Evolutionary conservation across 1,140 invertebrate genomes (phyloP), one percentile per base, ranked within the genome.

Genomic region (Patella vulgata): DNA sequence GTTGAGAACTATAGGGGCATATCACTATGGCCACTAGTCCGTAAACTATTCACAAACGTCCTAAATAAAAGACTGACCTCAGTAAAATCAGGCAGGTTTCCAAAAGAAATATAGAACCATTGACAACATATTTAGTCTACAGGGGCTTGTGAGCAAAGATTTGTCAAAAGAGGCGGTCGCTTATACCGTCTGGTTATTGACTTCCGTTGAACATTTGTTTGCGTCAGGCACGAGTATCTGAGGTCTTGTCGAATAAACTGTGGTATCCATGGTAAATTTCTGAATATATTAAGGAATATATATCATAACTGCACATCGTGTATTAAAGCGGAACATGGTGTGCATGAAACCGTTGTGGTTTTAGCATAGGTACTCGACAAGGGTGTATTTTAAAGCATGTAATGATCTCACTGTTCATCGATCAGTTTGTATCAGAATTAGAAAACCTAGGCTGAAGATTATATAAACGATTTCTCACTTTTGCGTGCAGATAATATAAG

Each of bases 401-500:
- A 11, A 21, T 62, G 17, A 55, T 62, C 44, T 43, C 51, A 8
- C 28, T 54, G 39, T 62, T 55, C 55, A 25, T 62, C 9, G 47
- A 62, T 55, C 48, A 62, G 33, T 54, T 62, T 43, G 21, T 27
- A 36, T 3, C 52, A 23, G 12, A 27, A 17, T 36, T 62, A 8
- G 59, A 62, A 11, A 11, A 23, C 4, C 33, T 40, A 17, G 30
- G 23, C 42, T 39, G 21, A 28, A 8, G 21, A n/a, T 1, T 58
- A 48, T 31, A 23, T 52, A 9, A 42, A 52, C 6, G 5, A 58
- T 3, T 27, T 58, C 9, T 14, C 40, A 14, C 27, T 55, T 2
- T 21, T 64, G n/a, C 58, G 58, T 57, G 47, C 33, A 14, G 54
- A 64, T 31, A 53, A 63, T 50, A 63, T 63, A 1, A 52, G 39